phyloP scores from a whole-genome alignment of 2,888 invertebrate species.

The Eutolmus rufibarbis region DNA sequence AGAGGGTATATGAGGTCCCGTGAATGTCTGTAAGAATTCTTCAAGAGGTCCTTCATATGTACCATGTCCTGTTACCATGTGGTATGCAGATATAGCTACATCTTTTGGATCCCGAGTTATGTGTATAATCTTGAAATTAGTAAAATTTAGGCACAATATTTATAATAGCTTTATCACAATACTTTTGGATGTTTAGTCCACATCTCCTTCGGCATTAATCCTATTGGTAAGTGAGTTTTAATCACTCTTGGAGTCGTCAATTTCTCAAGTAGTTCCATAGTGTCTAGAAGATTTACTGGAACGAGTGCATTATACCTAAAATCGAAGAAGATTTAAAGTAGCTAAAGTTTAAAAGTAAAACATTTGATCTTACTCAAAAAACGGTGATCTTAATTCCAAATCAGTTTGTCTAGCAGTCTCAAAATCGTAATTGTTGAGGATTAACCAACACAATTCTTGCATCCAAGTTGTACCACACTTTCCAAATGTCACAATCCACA shows the following conservation, averaged over 20 bases:
- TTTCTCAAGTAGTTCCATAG: constrained; percentile 49
- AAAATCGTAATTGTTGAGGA: constrained; percentile 57
- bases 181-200: constrained; percentile 59
- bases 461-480: constrained; percentile 62
- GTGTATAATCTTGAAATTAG: constrained; percentile 72
- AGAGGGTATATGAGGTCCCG: constrained; percentile 45
- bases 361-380: constrained; percentile 54
- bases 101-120: constrained; percentile 87
- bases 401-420: constrained; percentile 55
- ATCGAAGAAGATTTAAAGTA: background rate
- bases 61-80: constrained; percentile 72
- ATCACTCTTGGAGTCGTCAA: constrained; percentile 56
- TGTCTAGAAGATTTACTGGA: background rate
- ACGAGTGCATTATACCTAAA: background rate
- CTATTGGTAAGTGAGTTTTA: constrained; percentile 59
- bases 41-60: constrained; percentile 66
- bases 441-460: constrained; percentile 60
- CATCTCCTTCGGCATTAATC: constrained; percentile 56
- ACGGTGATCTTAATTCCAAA: constrained; percentile 58
- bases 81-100: constrained; percentile 83
- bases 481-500: constrained; percentile 58
- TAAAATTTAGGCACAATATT: background rate
- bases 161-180: constrained; percentile 28
- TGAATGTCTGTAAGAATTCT: constrained; percentile 45
- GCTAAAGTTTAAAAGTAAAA: background rate